Conservation (phyloP, 2,113 vertebrate species). For the Tachysurus fulvidraco region DNA sequence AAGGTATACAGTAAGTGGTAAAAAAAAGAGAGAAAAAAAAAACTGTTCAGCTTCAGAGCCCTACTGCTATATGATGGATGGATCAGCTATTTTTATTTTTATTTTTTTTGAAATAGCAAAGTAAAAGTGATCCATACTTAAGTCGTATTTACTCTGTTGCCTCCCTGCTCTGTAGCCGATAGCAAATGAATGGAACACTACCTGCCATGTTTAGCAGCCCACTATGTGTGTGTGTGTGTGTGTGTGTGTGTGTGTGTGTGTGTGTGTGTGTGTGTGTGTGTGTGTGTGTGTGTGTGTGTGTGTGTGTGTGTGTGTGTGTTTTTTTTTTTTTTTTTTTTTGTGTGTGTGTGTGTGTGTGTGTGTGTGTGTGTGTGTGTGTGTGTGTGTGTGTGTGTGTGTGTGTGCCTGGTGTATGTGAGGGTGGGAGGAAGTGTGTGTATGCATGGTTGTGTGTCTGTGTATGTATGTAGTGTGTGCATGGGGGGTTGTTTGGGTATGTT, state of each 20-base stretch:
- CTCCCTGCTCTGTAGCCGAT: neutral
- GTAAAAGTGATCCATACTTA: neutral
- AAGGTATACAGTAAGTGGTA: slow-evolving; percentile 66
- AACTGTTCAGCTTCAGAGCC: neutral
- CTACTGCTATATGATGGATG: neutral
- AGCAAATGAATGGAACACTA: slow-evolving; percentile 21
- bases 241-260: neutral
- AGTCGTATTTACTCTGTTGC: neutral
- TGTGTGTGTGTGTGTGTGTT: too few species aligned
- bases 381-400: too few species aligned
- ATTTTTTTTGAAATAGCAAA: slow-evolving; percentile 2
- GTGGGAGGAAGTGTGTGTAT: neutral
- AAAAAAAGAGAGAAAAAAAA: neutral
- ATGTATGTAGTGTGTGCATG: too few species aligned
- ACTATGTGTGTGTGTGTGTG: neutral
- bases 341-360: too few species aligned
- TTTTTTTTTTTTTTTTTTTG: too few species aligned
- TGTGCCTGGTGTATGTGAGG: too few species aligned
- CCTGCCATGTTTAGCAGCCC: neutral
- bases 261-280: neutral
- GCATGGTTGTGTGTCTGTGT: too few species aligned
- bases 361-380: too few species aligned
- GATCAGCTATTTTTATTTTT: neutral
- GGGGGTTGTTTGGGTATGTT: neutral
- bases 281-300: neutral